Evolutionary conservation across 2,888 invertebrate species (phyloP), one percentile per base, ranked within the genome.

Genomic region (Drosophila setosimentum): DNA sequence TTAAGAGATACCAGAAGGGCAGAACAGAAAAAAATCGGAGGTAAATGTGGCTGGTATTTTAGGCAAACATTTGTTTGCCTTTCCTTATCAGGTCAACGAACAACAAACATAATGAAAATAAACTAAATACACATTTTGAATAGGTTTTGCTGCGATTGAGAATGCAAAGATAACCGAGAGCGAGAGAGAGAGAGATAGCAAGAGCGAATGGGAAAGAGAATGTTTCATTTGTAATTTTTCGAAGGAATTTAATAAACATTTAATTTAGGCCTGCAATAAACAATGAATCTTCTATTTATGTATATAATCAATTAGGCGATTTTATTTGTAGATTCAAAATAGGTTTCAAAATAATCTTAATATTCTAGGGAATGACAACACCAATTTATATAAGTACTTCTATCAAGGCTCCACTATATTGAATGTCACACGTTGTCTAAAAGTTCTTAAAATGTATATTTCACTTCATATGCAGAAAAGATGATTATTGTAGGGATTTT

Each of bases 401-500:
- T 16, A 13, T 45, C 7, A 13, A 48, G 48, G 7, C 8, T 45
- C 45, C 24, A 13, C 4, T 48, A 4, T 27, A 48, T 8, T 24
- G 27, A 16, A 24, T 24, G 24, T 16, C 8, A 24, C 16, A 48
- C 7, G 7, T 45, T 45, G 13, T 16, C 45, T 10, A 2, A 10
- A 13, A 45, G 42, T 32, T 49, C 49, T 21, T 18, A n/a, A 21
- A 45, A 35, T 48, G 16, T 58, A 58, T 49, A 58, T 48, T 64
- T 30, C 48, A 48, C 21, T 64, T 30, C 18, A 30, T 7, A 35
- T 33, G 40, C 13, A 68, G 8, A 45, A 21, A 33, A 6, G 16
- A 3, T 29, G n/a, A 3, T 2, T 54, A 59, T 24, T 37, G n/a
- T 10, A 79, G 1, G 2, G 76, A 73, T n/a, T 70, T 81, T 1